These are phyloP conservation scores for Mormoops blainvillei DNA, from an alignment of 2,113 vertebrate genomes.

Conservation along the genomic window DNA sequence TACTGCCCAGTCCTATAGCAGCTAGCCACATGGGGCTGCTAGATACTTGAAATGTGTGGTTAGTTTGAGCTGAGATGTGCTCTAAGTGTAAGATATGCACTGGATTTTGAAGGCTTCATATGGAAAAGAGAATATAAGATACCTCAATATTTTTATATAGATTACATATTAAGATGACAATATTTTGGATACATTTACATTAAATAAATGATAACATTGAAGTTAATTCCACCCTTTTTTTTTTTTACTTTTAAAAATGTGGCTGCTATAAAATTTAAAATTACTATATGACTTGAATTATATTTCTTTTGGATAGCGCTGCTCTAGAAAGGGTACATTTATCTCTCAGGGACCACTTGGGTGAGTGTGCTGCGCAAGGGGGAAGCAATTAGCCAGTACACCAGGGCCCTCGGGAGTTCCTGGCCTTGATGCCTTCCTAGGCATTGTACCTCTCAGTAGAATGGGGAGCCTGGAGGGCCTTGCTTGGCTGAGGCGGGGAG, in stretches of 20 bases:
- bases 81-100: not conserved
- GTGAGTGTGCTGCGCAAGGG: not conserved
- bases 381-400: not conserved
- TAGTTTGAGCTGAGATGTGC: not conserved
- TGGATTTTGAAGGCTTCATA: not conserved
- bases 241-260: constrained; percentile 18
- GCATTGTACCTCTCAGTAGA: not conserved
- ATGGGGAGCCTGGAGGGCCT: not conserved
- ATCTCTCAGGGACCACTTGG: not conserved
- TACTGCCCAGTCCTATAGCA: not conserved
- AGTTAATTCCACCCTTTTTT: not conserved
- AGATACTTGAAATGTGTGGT: not conserved
- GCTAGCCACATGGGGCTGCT: not conserved
- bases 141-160: not conserved
- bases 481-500: not conserved
- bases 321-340: not conserved
- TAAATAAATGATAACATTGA: not conserved
- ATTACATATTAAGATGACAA: not conserved
- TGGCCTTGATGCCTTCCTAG: not conserved
- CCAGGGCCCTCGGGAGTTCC: not conserved
- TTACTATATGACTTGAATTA: not conserved
- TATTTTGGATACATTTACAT: not conserved
- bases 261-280: not conserved
- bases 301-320: not conserved
- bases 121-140: constrained; percentile 10